These are phyloP conservation scores for Condylura cristata DNA, from an alignment of 2,113 vertebrate genomes.

Conservation along the genomic window DNA sequence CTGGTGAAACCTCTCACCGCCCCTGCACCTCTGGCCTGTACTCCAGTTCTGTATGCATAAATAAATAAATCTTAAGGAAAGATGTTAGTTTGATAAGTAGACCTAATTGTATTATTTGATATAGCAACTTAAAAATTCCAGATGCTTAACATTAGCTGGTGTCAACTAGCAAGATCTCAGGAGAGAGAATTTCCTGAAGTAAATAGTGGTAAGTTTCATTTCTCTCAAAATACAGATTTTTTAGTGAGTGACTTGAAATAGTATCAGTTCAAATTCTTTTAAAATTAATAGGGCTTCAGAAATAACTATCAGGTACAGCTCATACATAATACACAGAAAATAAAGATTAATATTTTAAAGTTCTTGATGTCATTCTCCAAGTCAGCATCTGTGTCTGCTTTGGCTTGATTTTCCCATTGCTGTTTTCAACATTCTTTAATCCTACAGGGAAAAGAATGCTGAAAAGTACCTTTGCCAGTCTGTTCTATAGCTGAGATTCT, in stretches of 20 bases:
- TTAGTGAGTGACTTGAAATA: background rate
- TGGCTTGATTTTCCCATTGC: background rate
- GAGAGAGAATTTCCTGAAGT: background rate
- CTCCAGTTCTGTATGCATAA: no score
- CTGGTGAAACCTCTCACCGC: no score
- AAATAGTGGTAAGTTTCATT: background rate
- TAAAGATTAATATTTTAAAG: background rate
- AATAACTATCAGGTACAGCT: background rate
- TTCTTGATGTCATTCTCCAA: background rate
- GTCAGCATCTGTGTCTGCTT: background rate
- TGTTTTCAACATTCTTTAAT: background rate
- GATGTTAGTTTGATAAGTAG: background rate
- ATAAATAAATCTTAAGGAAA: no score
- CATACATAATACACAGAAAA: background rate
- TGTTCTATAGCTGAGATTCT: background rate
- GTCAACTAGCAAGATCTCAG: background rate
- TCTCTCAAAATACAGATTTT: background rate
- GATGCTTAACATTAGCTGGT: background rate
- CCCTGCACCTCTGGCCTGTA: no score
- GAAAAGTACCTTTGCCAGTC: background rate
- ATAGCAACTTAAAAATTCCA: background rate
- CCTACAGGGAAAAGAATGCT: background rate
- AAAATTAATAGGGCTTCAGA: background rate
- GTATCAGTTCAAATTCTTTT: background rate
- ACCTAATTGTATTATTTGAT: background rate